Evolutionary conservation across 2,888 invertebrate species (phyloP), one percentile per base, ranked within the genome.

Genomic region (Spilarctia lutea): DNA sequence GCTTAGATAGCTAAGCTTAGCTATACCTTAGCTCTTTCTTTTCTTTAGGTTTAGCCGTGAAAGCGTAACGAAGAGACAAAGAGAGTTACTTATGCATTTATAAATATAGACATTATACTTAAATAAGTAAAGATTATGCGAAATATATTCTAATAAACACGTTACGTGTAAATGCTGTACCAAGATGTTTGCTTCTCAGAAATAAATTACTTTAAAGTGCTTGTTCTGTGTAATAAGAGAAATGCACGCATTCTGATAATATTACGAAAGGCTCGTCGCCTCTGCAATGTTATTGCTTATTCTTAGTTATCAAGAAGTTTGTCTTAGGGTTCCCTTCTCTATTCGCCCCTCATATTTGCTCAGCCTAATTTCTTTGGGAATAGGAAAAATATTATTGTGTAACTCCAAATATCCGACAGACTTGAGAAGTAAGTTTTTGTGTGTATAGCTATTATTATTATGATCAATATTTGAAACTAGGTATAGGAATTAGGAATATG

Each of bases 281-380:
- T 83, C 83, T 80, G 71, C 75, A 68, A 73, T 81, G 78, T 81
- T 81, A 83, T 79, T 82, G 78, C 83, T 85, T 91, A 85, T 68
- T 88, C 89, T 91, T 75, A 87, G 90, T 85, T 87, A 86, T 86
- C 80, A 88, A 83, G 83, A 89, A 90, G 85, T 91, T 91, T 80
- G 80, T 78, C 73, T 76, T 67, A 72, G 79, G 89, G 84, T 85
- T 87, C 83, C 78, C 84, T 83, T 75, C 83, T 80, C 63, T 27
- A 48, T 71, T 77, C 87, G 77, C 89, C 90, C 91, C 86, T 85
- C 86, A 88, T 91, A 90, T 91, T 91, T 92, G 89, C 87, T 89
- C 89, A 83, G 86, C 88, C 89, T 91, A 91, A 92, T 92, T 91
- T 91, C 91, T 90, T 87, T 74, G 83, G 87, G 86, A 80, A 83